Base-by-base conservation (phyloP, 2,888 invertebrate species). In the Eucriotettix oculatus region DNA sequence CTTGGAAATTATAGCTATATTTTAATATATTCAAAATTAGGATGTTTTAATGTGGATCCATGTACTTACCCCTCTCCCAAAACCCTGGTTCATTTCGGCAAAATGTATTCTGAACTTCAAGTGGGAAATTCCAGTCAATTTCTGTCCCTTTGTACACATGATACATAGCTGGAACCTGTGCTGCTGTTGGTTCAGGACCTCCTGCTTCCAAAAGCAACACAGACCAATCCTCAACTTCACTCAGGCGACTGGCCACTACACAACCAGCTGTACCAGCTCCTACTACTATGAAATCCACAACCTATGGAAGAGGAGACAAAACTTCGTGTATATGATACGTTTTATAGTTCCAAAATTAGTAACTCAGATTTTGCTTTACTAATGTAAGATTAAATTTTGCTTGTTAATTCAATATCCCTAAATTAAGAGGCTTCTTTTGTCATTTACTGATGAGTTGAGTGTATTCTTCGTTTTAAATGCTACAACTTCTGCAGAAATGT, bases 31-130 rank as follows among this genome's bases (percentile, higher is more conserved):
- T 7, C 2, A 7, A 29, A 29, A 29, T 29, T 29, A 5, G 29
- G 29, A 29, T 29, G 7, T 29, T 29, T 29, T 29, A n/a, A 29
- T 29, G 7, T 29, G 29, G 29, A 29, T 29, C 7, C 29, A 29
- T 29, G 2, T 29, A 48, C 42, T 52, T 40, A 61, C 59, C 59
- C 53, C 56, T 48, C 42, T 56, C 59, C 56, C 61, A 61, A 52
- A 43, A 56, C 42, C 59, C 42, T n/a, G 58, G 58, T 42, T 52
- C 17, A 40, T 42, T 52, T 16, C 55, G 59, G 56, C 43, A 56
- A 52, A 43, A 53, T 11, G 17, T 52, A 16, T 43, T 16, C 52
- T 56, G 52, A 14, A 56, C 52, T 41, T 61, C 53, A n/a, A 56
- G 53, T 10, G 14, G 12, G 54, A 29, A 59, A 43, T 53, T 56